phyloP scores from a whole-genome alignment of 2,797 vertebrate genomes.

The Erpetoichthys calabaricus region DNA sequence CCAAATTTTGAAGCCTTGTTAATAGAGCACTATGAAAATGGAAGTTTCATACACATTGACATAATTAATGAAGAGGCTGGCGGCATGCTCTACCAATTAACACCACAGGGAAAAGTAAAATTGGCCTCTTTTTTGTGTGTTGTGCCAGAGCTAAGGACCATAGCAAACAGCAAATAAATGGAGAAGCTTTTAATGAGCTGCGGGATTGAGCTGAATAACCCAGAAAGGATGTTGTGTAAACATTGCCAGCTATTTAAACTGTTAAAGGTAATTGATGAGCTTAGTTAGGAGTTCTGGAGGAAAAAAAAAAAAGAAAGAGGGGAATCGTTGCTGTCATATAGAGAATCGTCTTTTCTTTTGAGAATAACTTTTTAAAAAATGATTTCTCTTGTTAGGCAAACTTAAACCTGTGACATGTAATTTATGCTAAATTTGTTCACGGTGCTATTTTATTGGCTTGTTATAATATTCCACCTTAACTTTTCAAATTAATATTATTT shows the following conservation, averaged over 20 bases:
- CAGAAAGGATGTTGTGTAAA: conserved; percentile 53
- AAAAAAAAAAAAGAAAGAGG: conserved; percentile 6
- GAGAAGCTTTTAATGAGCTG: conserved; percentile 73
- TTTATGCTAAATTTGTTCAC: background rate
- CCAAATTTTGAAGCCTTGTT: conserved; percentile 44
- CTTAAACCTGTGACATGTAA: background rate
- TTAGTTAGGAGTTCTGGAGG: conserved; percentile 32
- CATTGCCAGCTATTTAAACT: conserved; percentile 51
- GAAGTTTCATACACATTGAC: conserved; percentile 61
- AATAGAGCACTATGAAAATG: conserved; percentile 46
- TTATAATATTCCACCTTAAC: too few species aligned
- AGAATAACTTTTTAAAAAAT: conserved; percentile 11
- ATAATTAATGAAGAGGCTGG: conserved; percentile 82
- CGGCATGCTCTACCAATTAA: conserved; percentile 77
- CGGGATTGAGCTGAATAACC: conserved; percentile 52
- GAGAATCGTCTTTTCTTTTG: conserved; percentile 5
- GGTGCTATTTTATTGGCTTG: too few species aligned
- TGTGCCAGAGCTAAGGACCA: conserved; percentile 70
- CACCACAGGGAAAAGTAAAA: conserved; percentile 73
- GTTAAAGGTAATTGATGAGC: conserved; percentile 57
- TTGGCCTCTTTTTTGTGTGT: conserved; percentile 64
- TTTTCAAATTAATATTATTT: too few species aligned
- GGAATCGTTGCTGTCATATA: conserved; percentile 14
- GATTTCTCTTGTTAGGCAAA: conserved; percentile 9
- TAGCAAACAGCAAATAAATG: conserved; percentile 70